These are phyloP conservation scores for Hemicrepidius hirtus DNA, from an alignment of 2,888 invertebrate species.

Conservation along the genomic window DNA sequence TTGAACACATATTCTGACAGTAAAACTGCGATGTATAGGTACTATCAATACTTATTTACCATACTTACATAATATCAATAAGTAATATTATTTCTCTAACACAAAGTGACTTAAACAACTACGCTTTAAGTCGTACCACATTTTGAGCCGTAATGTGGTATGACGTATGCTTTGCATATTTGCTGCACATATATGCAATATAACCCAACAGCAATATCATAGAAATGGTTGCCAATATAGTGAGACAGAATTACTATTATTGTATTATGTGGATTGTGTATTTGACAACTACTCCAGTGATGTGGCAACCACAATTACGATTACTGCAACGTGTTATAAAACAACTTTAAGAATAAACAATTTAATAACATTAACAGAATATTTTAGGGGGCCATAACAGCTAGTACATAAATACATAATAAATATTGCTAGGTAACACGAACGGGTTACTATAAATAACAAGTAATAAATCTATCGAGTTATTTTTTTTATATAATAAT, in stretches of 20 bases:
- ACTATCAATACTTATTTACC: constrained; percentile 68
- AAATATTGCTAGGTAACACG: constrained; percentile 67
- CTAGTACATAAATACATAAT: constrained; percentile 64
- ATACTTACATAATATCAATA: constrained; percentile 63
- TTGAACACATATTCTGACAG: constrained; percentile 73
- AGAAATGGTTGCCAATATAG: constrained; percentile 51
- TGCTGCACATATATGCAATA: constrained; percentile 35
- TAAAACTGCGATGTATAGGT: constrained; percentile 71
- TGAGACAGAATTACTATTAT: constrained; percentile 46
- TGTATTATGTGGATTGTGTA: constrained; percentile 49
- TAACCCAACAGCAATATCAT: constrained; percentile 32
- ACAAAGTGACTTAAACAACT: constrained; percentile 60
- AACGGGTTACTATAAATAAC: constrained; percentile 58
- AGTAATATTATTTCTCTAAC: constrained; percentile 58
- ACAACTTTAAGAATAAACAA: constrained; percentile 54
- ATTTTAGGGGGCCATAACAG: constrained; percentile 63
- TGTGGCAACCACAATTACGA: constrained; percentile 52
- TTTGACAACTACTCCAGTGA: constrained; percentile 51
- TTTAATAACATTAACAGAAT: constrained; percentile 56
- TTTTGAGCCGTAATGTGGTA: constrained; percentile 69
- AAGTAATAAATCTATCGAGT: constrained; percentile 36
- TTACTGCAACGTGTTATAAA: constrained; percentile 56
- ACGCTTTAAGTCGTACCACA: constrained; percentile 62
- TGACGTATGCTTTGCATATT: constrained; percentile 53
- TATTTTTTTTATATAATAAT: constrained; percentile 9